Evolutionary conservation across 2,797 vertebrate genomes (phyloP), one percentile per base, ranked within the genome.

Genomic region (Acanthurus leucopareius): DNA sequence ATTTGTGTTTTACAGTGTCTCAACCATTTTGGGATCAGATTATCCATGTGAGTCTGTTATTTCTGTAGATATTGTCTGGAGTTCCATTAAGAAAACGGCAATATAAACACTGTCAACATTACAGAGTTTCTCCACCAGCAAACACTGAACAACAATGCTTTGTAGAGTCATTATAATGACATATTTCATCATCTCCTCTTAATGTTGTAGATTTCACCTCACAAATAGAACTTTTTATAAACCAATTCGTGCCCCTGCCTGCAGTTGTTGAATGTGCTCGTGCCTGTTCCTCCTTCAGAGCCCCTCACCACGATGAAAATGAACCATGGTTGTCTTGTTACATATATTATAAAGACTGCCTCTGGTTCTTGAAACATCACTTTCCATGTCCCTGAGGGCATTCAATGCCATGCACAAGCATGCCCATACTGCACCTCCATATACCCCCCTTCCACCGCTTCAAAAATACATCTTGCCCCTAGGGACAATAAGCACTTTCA

Each of bases 401-500:
- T 88, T 77, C 60, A 62, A 22, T 54, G 64, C 63, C 61, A 61
- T 69, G 73, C 73, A 79, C n/a, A 44, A 81, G 51, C 48, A 20
- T 64, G 73, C 25, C 3, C 15, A 73, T 80, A 63, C 15, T n/a
- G 60, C 7, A 16, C 69, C 66, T 61, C 64, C 79, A 66, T 49
- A 76, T 56, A 54, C 65, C 56, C 54, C 54, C 42, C 48, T 60
- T 58, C 79, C 67, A 63, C 20, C 20, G 61, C 48, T 57, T 82
- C 61, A 84, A 86, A 78, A 35, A 82, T 56, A 63, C 67, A 88
- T 81, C 58, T 56, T 57, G 83, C 82, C 87, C 20, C 2, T 10
- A 63, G 83, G 87, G 84, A 82, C 59, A 79, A 85, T 59, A 71
- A 77, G 71, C 32, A 75, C 73, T 77, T 82, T 88, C 69, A 75